phyloP scores from a whole-genome alignment of 2,888 invertebrate genomes.

The Bedellia somnulentella region DNA sequence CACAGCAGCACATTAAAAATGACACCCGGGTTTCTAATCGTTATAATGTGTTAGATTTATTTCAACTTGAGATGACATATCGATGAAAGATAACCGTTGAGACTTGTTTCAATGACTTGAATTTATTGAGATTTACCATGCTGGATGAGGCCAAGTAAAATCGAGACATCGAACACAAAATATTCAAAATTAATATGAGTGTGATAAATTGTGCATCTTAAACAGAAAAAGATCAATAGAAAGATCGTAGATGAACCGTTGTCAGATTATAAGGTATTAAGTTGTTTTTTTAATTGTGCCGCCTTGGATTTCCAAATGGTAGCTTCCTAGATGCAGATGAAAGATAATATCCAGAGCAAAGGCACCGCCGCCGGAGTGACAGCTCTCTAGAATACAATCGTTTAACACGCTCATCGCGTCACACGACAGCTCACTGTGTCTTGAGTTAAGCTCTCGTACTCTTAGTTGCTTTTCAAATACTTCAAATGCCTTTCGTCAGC shows the following conservation, averaged over 20 bases:
- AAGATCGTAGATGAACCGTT: slow-evolving; percentile 18
- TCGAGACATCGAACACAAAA: no score
- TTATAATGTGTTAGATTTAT: no score
- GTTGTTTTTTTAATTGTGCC: slow-evolving; percentile 18
- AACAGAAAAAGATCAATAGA: slow-evolving; percentile 16
- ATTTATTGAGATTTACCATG: no score
- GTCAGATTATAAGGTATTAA: slow-evolving; percentile 30
- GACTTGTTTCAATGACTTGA: no score
- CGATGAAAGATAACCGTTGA: no score
- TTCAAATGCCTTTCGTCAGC: slow-evolving; percentile 4
- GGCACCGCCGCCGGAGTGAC: slow-evolving; percentile 37
- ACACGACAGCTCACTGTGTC: slow-evolving; percentile 36
- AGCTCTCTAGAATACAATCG: slow-evolving; percentile 48
- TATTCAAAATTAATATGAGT: no score
- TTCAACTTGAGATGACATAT: no score
- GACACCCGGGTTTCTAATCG: no score
- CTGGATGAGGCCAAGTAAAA: no score
- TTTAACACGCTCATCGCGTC: slow-evolving; percentile 55
- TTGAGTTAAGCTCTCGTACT: slow-evolving; percentile 1
- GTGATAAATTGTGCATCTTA: slow-evolving; percentile 8
- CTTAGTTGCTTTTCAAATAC: slow-evolving; percentile 4
- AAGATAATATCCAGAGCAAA: slow-evolving; percentile 40
- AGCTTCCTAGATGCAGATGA: slow-evolving; percentile 29
- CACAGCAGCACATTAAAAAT: no score
- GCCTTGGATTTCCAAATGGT: slow-evolving; percentile 18